Base-by-base conservation (phyloP, 2,797 vertebrate genomes). In the Mycteria americana region DNA sequence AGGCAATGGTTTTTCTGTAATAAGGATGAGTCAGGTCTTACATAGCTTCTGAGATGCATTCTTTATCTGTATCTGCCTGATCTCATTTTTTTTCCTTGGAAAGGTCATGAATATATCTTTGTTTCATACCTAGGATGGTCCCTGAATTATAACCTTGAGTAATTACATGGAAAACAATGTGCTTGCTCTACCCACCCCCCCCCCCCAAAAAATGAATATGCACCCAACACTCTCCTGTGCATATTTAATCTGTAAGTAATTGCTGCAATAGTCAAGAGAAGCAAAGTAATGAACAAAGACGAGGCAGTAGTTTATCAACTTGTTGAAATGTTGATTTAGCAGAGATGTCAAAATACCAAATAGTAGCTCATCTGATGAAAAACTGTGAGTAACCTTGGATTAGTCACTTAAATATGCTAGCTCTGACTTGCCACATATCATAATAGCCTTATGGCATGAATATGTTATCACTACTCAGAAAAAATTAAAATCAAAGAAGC, bases 141-240 rank as follows among this genome's bases (percentile, higher is more conserved):
- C 33, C 56, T 82, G 30, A 60, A 41, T 67, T 65, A 54, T 22
- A 90, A 62, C 13, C 3, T 28, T 22, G n/a, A 62, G 25, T 24
- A 80, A n/a, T 13, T 76, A 13, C 11, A 18, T 27, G 9, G 65
- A 48, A 87, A 73, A 69, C 18, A 3, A 45, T 8, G 3, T 51
- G 16, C 41, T 89, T 33, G 3, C 28, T 85, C 18, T 63, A 3
- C 15, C 8, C 0, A 11, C 4, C 27, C 27, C 8, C 0, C 11
- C 4, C 27, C 27, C 5, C 30, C 2, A 1, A 6, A 7, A 37
- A 68, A 22, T 37, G n/a, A 88, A 39, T 59, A 63, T 31, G 21
- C 10, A 59, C 41, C 10, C 7, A 35, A 3, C 46, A 76, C 7
- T 39, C 18, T 83, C 9, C 31, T 84, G 54, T 50, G 35, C 4